phyloP scores from a whole-genome alignment of 2,888 invertebrate species.

The Limnephilus rhombicus region DNA sequence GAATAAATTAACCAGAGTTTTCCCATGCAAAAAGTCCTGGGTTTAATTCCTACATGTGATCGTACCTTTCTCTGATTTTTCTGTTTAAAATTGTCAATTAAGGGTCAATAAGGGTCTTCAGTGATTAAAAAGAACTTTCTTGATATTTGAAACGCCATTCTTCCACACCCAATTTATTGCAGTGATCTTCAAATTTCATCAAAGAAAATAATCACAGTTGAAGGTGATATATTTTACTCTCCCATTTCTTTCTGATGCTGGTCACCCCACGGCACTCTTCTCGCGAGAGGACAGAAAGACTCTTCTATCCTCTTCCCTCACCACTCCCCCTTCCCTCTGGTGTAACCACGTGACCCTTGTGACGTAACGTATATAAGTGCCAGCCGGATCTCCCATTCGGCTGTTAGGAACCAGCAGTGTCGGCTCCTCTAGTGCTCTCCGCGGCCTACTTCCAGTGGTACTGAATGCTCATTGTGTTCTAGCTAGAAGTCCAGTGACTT shows the following conservation, averaged over 20 bases:
- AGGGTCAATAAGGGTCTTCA: no score
- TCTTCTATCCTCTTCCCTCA: conserved; percentile 6
- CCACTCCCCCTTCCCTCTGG: neutral
- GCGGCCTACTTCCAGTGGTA: neutral
- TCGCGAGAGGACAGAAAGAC: neutral
- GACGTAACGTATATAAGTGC: conserved; percentile 50
- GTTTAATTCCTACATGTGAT: no score
- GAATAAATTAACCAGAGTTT: no score
- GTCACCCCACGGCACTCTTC: conserved; percentile 40
- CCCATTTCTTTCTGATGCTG: conserved; percentile 14
- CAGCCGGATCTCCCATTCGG: neutral
- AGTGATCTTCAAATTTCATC: neutral
- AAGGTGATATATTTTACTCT: neutral
- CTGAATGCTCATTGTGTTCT: neutral
- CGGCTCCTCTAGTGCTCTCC: neutral
- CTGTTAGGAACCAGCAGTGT: conserved; percentile 33
- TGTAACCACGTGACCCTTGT: conserved; percentile 16
- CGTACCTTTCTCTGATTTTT: no score
- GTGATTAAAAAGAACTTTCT: no score
- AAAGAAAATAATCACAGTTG: neutral
- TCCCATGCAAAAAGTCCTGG: no score
- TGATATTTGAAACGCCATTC: no score
- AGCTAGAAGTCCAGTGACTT: neutral
- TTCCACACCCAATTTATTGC: no score
- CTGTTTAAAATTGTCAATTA: no score